These are phyloP conservation scores for Zaprionus camerounensis DNA, from an alignment of 1,140 invertebrate genomes.

Conservation along the genomic window DNA sequence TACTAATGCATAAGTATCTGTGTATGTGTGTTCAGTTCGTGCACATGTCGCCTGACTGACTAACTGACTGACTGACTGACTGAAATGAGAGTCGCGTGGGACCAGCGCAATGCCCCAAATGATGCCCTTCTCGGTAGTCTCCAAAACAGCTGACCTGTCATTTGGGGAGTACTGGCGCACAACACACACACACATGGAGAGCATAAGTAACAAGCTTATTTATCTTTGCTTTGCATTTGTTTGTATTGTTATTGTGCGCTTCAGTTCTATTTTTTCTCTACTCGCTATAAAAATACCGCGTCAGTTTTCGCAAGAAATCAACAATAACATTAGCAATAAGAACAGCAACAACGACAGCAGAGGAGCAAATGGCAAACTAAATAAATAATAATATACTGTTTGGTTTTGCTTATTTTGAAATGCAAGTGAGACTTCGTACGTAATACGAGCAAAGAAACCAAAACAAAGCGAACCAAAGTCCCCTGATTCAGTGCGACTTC, in stretches of 20 bases:
- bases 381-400: slow-evolving; percentile 41
- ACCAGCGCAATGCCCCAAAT: slow-evolving; percentile 11
- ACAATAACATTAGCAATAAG: slow-evolving; percentile 29
- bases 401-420: slow-evolving; percentile 44
- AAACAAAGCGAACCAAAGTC: slow-evolving; percentile 23
- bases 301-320: slow-evolving; percentile 58
- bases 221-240: slow-evolving; percentile 51
- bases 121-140: neutral
- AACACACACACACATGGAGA: neutral
- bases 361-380: slow-evolving; percentile 37
- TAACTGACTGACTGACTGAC: slow-evolving; percentile 1
- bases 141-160: slow-evolving; percentile 62
- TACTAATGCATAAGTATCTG: slow-evolving; percentile 1
- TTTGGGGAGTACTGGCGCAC: slow-evolving; percentile 25
- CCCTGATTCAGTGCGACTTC: slow-evolving; percentile 5
- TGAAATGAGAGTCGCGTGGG: slow-evolving; percentile 71
- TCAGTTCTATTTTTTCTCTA: slow-evolving; percentile 39
- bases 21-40: slow-evolving; percentile 3
- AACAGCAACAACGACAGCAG: slow-evolving; percentile 31
- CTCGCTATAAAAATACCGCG: slow-evolving; percentile 31
- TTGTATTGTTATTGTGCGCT: slow-evolving; percentile 35
- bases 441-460: slow-evolving; percentile 32
- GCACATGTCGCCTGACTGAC: slow-evolving; percentile 13
- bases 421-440: slow-evolving; percentile 37
- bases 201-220: slow-evolving; percentile 41